Evolutionary conservation across 2,113 vertebrate genomes (phyloP).

Genomic region (Prionailurus bengalensis): DNA sequence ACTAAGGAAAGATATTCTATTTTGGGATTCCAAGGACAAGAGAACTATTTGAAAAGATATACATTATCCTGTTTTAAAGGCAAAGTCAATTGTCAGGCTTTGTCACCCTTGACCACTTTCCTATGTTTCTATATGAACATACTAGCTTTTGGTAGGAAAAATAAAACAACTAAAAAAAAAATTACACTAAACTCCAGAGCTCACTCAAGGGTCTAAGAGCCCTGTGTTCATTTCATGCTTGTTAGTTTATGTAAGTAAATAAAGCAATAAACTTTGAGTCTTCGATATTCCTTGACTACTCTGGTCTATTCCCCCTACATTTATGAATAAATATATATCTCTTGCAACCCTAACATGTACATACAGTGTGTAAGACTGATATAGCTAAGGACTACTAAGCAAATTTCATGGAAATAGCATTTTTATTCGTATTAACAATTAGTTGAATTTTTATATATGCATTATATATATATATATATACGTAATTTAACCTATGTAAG

Average conservation of each 20-base stretch:
- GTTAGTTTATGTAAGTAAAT: not conserved
- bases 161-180: not conserved
- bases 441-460: not conserved
- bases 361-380: not conserved
- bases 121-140: not conserved
- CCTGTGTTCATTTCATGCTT: not conserved
- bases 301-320: not conserved
- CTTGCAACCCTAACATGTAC: not conserved
- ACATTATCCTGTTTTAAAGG: not conserved
- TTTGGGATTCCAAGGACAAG: not conserved
- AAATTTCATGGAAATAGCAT: not conserved
- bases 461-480: not conserved
- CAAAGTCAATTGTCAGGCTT: conserved; percentile 23
- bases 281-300: conserved; percentile 34
- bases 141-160: conserved; percentile 40
- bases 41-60: not conserved
- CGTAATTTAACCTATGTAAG: not conserved
- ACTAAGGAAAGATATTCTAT: not conserved
- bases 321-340: not conserved
- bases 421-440: conserved; percentile 48
- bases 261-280: not conserved
- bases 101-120: not conserved
- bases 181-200: not conserved
- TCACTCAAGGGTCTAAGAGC: not conserved
- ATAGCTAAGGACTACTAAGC: not conserved